Conservation (phyloP, 1,140 invertebrate genomes). For the Heliconius himera region DNA sequence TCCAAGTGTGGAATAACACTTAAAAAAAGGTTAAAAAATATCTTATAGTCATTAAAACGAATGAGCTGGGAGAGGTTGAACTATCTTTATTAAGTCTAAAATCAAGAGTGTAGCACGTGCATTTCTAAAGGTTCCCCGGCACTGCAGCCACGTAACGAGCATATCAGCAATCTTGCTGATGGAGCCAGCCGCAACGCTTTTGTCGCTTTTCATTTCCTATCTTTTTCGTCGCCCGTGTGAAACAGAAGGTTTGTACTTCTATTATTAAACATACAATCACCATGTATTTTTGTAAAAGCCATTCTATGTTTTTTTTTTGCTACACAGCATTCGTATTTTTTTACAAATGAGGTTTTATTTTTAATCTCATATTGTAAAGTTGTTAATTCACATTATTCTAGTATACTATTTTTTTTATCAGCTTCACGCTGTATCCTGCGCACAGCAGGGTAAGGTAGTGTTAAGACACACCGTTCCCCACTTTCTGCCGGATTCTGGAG, state of each 20-base stretch:
- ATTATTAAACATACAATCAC: constrained; percentile 11
- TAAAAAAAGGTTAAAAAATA: too few species aligned
- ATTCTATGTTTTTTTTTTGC: background rate
- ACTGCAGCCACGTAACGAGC: constrained; percentile 44
- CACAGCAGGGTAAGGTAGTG: too few species aligned
- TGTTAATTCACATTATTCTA: background rate
- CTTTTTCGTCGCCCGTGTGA: constrained; percentile 4
- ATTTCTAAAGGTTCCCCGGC: constrained; percentile 46
- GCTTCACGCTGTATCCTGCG: too few species aligned
- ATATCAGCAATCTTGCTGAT: constrained; percentile 57
- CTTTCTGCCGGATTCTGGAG: too few species aligned
- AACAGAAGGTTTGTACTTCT: background rate
- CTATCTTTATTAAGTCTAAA: constrained; percentile 42
- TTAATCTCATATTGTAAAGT: background rate
- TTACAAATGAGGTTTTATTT: background rate
- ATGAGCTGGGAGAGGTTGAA: background rate
- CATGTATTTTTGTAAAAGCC: background rate
- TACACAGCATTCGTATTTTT: background rate
- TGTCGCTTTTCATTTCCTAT: constrained; percentile 31
- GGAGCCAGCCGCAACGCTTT: constrained; percentile 28
- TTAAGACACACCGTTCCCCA: too few species aligned
- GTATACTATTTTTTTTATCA: too few species aligned
- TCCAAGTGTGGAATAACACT: too few species aligned
- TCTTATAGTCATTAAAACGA: background rate
- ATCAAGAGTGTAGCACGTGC: constrained; percentile 51